phyloP scores from a whole-genome alignment of 2,888 invertebrate species.

The Lycophotia porphyrea region DNA sequence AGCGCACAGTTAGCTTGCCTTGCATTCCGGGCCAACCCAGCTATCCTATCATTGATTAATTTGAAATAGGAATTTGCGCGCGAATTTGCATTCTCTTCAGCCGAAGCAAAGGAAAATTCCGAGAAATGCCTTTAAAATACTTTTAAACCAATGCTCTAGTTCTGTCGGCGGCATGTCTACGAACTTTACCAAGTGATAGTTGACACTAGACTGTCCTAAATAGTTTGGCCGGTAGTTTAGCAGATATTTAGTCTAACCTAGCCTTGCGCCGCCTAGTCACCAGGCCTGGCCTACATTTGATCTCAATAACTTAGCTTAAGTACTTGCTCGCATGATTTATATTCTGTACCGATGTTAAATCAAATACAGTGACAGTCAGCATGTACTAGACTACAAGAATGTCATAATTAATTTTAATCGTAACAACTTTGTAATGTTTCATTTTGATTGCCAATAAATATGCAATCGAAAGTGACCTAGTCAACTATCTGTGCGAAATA shows the following conservation, averaged over 20 bases:
- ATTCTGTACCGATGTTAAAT: slow-evolving; percentile 58
- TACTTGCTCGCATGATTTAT: slow-evolving; percentile 61
- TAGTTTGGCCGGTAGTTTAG: slow-evolving; percentile 64
- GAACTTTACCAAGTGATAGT: slow-evolving; percentile 62
- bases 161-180: slow-evolving; percentile 23
- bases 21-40: slow-evolving; percentile 15
- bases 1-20: not conserved
- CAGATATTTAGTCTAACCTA: slow-evolving; percentile 69
- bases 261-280: slow-evolving; percentile 67
- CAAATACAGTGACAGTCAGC: slow-evolving; percentile 57
- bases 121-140: slow-evolving; percentile 20
- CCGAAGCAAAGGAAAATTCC: not conserved
- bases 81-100: slow-evolving; percentile 15
- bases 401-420: slow-evolving; percentile 55
- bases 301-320: slow-evolving; percentile 60
- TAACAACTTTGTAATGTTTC: slow-evolving; percentile 34
- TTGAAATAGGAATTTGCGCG: slow-evolving; percentile 30
- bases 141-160: slow-evolving; percentile 23
- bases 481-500: slow-evolving; percentile 18
- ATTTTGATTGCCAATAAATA: slow-evolving; percentile 45
- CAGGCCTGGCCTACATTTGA: slow-evolving; percentile 73
- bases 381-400: slow-evolving; percentile 42
- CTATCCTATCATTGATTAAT: slow-evolving; percentile 26
- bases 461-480: slow-evolving; percentile 28
- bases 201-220: slow-evolving; percentile 66